Conservation (phyloP, 2,888 invertebrate species). For the Stenotaenia linearis region DNA sequence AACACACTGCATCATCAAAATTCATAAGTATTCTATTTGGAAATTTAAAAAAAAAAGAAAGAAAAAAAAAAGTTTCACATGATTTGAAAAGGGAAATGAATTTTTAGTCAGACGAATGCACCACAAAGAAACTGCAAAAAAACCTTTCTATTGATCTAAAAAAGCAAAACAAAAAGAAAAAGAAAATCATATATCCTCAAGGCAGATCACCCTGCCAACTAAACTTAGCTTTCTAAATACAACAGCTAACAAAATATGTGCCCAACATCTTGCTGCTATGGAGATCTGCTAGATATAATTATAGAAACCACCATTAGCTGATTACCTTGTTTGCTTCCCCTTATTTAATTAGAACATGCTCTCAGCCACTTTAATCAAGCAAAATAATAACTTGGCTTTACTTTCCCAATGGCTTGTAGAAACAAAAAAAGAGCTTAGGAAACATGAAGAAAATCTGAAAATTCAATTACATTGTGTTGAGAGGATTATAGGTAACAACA, state of each 20-base stretch:
- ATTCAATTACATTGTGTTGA: constrained; percentile 13
- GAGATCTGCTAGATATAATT: neutral
- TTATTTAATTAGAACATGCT: constrained; percentile 14
- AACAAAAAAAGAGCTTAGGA: neutral
- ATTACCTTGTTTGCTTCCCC: constrained; percentile 1
- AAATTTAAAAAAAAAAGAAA: neutral
- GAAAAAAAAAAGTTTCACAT: too few species aligned
- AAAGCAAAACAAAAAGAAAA: neutral
- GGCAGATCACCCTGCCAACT: neutral
- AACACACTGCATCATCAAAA: neutral
- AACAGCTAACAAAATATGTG: neutral
- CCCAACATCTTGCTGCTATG: neutral
- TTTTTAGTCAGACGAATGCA: too few species aligned
- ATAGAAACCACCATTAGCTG: constrained; percentile 24
- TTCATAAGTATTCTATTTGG: neutral
- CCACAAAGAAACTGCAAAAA: too few species aligned
- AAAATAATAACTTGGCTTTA: neutral
- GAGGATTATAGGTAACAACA: neutral
- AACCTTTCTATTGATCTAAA: neutral
- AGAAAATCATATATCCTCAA: neutral
- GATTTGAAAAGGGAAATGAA: too few species aligned
- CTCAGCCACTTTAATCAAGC: constrained; percentile 5
- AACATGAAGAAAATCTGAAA: neutral
- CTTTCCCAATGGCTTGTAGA: neutral
- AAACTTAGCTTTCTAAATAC: neutral